Base-by-base conservation (phyloP, 2,888 invertebrate species). In the Oscheius sp. region DNA sequence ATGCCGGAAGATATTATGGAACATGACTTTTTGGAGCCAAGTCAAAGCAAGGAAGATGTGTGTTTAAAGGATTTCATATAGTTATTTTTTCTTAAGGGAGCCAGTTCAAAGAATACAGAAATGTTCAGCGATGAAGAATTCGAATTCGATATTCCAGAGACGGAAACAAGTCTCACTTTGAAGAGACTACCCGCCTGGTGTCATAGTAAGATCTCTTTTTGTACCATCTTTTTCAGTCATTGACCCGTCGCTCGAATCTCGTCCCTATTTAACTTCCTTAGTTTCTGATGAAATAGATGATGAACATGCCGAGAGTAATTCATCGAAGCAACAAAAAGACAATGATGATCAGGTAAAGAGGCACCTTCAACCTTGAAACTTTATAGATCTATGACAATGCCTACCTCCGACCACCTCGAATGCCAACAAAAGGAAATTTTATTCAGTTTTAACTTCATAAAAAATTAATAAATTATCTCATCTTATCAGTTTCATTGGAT, bases 201-300 rank as follows among this genome's bases (percentile, higher is more conserved):
- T 20, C 36, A 41, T 22, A 47, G 66, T 66, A 5, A 50, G 36
- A 36, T 63, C 12, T 8, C 12, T 24, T n/a, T n/a, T n/a, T n/a
- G n/a, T n/a, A n/a, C n/a, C n/a, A n/a, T n/a, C n/a, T n/a, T 26
- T 41, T 76, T 33, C 57, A 78, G 73, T 80, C 2, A 62, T 80
- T 4, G 51, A 51, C 2, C 69, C 77, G 20, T 70, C 79, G 24
- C 54, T 69, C 44, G 70, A 77, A 68, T 51, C 71, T 45, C 56
- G 72, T 17, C 33, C 75, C 20, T 68, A 76, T 70, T 38, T 80
- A 1, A 57, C 66, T 26, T 45, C 57, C 5, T 57, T 66, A 4
- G 66, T 57, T 6, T 57, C 57, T n/a, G 66, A 66, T 6, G 66
- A 66, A 32, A 26, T 57, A 14, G 64, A 64, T 36, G 64, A 64